A percentile compares a stretch with the other conserved stretches of the same genome.
Evolutionary conservation across 2,797 vertebrate genomes (phyloP).

Genomic region (Spatula clypeata): DNA sequence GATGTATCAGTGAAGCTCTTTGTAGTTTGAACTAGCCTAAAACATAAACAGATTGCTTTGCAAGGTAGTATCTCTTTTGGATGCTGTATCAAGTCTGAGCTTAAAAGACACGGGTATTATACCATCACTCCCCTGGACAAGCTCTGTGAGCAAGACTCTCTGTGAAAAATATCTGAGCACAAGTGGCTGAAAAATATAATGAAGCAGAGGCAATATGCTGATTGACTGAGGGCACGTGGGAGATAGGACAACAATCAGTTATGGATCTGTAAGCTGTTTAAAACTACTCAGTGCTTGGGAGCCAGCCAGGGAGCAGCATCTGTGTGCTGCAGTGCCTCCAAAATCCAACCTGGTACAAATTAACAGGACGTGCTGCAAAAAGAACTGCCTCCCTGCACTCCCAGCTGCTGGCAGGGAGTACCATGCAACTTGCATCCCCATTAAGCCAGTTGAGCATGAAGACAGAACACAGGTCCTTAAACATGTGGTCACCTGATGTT

Average conservation of each 20-base stretch:
- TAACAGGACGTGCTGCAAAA: accelerated
- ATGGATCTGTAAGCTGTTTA: not conserved
- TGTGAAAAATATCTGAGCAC: not conserved
- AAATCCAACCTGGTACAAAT: not conserved
- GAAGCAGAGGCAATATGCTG: not conserved
- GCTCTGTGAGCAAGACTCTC: accelerated
- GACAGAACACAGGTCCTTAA: not conserved
- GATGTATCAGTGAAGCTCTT: not conserved
- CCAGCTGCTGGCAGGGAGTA: not conserved
- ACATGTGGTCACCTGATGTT: slow-evolving; percentile 56
- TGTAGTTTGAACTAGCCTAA: not conserved
- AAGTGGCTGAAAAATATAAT: not conserved
- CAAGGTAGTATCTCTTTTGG: not conserved
- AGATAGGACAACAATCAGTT: slow-evolving; percentile 50
- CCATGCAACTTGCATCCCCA: accelerated
- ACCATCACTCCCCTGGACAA: not conserved
- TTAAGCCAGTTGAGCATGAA: not conserved
- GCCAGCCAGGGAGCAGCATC: not conserved
- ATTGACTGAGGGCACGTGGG: slow-evolving; percentile 51
- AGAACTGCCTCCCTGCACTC: accelerated
- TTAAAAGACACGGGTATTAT: not conserved
- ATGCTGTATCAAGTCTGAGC: not conserved
- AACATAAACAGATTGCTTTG: not conserved
- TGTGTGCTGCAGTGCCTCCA: not conserved
- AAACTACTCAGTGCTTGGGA: not conserved